phyloP scores from a whole-genome alignment of 2,113 vertebrate genomes.

The Jacana jacana region DNA sequence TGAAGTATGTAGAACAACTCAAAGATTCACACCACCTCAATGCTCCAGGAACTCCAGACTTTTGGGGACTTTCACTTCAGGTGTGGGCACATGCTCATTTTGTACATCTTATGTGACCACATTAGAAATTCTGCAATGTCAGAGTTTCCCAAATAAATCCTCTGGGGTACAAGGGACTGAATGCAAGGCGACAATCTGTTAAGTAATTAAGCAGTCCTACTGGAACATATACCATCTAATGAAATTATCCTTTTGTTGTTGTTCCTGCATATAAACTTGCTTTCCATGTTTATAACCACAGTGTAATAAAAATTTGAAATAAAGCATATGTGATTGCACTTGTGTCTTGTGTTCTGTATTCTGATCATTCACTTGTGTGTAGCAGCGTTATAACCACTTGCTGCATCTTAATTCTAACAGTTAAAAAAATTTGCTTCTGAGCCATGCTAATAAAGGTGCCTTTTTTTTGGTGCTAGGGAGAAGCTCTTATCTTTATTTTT shows the following conservation, averaged over 20 bases:
- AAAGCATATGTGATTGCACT: conserved; percentile 49
- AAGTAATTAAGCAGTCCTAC: neutral
- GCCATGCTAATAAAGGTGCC: neutral
- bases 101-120: neutral
- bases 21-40: neutral
- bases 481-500: neutral
- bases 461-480: neutral
- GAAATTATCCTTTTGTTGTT: neutral
- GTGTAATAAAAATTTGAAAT: conserved; percentile 61
- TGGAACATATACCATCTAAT: neutral
- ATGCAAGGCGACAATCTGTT: neutral
- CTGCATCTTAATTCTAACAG: neutral
- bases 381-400: neutral
- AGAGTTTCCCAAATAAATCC: neutral
- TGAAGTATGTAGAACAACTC: neutral
- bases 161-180: neutral
- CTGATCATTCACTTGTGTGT: neutral
- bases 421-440: neutral
- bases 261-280: neutral
- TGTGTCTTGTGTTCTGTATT: neutral
- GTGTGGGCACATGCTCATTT: neutral
- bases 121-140: neutral
- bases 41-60: neutral
- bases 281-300: conserved; percentile 43
- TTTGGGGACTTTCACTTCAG: neutral